Evolutionary conservation across 2,888 invertebrate genomes (phyloP), one percentile per base, ranked within the genome.

Genomic region (Silvanus unidentatus): DNA sequence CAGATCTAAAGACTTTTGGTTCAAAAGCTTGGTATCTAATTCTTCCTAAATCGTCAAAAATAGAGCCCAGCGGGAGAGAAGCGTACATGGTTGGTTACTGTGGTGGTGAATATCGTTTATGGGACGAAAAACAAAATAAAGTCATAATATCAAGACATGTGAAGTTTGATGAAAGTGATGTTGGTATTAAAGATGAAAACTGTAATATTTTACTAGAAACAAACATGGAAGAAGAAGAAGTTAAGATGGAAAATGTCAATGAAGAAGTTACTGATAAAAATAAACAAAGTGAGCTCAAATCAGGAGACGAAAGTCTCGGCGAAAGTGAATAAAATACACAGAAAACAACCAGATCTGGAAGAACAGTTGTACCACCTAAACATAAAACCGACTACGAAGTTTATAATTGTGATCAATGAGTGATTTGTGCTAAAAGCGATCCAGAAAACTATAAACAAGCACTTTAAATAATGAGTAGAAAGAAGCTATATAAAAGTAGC

Each of bases 11-110:
- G 46, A 41, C 55, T 41, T 60, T 58, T 48, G 54, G 55, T 45
- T 47, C 51, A 40, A 43, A 42, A 48, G 52, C 54, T 35, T 59
- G 56, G 52, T 36, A 42, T 32, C 43, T 45, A 11, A 44, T 44
- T 27, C 35, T 58, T 42, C 54, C 53, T 28, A 54, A 38, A 51
- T 12, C 40, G 40, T 48, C 39, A 44, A 58, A 59, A 50, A 36
- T 62, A 39, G 52, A 57, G 40, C 47, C 38, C 36, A 40, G 49
- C 28, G 54, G 58, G 15, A 35, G 51, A 50, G 11, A 27, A 22
- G 40, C 39, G 11, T 50, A 53, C 39, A 52, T 58, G 55, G 48
- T 60, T 13, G 58, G 58, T 29, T 62, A 58, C 40, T 43, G 29
- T 42, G 44, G 46, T 41, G 43, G 30, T 22, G 59, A 55, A 10